phyloP scores from a whole-genome alignment of 2,888 invertebrate species.

The Eupithecia centaureata region DNA sequence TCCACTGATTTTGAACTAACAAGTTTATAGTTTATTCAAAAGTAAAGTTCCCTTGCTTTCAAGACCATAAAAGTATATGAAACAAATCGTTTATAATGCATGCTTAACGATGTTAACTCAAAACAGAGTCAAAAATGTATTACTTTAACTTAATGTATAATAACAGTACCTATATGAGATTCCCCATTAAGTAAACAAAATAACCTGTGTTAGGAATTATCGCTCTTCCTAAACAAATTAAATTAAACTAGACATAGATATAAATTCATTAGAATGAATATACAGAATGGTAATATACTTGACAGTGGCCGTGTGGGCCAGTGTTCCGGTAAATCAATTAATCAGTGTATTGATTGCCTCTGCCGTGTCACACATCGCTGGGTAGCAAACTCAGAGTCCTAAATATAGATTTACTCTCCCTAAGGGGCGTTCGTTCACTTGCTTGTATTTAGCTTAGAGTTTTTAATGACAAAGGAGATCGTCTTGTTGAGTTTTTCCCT shows the following conservation, averaged over 20 bases:
- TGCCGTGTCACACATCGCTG: conserved; percentile 70
- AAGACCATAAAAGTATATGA: background rate
- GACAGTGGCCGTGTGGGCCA: conserved; percentile 63
- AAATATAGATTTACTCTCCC: conserved; percentile 63
- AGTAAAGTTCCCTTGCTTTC: background rate
- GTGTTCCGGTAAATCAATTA: conserved; percentile 63
- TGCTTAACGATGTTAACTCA: background rate
- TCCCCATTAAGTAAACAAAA: too few relatives aligned
- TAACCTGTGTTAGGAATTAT: too few relatives aligned
- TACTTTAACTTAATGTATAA: too few relatives aligned
- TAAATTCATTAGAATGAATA: background rate
- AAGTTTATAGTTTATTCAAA: background rate
- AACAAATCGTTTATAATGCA: too few relatives aligned
- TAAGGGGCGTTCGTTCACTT: conserved; percentile 14
- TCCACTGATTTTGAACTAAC: background rate
- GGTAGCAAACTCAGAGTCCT: conserved; percentile 54
- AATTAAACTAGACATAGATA: background rate
- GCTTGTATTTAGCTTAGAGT: conserved; percentile 6
- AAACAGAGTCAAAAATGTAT: too few relatives aligned
- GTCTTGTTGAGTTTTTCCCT: background rate
- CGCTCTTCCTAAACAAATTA: too few relatives aligned
- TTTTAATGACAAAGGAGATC: background rate
- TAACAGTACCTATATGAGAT: too few relatives aligned
- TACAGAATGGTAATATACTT: conserved; percentile 17
- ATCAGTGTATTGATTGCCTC: conserved; percentile 65